These are phyloP conservation scores for Ophion slaviceki DNA, from an alignment of 2,888 invertebrate genomes.

Conservation along the genomic window DNA sequence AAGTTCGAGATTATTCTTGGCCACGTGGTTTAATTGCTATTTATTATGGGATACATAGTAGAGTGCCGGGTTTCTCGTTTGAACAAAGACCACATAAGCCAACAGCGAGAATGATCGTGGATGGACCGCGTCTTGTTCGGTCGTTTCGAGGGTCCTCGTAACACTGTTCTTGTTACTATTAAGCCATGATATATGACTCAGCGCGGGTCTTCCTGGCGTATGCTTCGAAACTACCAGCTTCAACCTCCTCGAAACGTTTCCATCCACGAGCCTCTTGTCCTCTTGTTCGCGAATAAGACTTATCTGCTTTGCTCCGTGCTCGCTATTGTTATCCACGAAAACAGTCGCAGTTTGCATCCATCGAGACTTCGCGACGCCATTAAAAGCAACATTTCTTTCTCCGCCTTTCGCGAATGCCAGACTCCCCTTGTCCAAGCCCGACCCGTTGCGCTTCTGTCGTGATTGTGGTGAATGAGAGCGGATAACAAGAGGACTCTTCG, in stretches of 20 bases:
- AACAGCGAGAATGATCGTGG: constrained; percentile 20
- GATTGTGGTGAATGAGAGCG: constrained; percentile 50
- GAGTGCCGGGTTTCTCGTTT: constrained; percentile 33
- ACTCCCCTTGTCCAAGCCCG: constrained; percentile 4
- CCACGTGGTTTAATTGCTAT: constrained; percentile 75
- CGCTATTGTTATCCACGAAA: constrained; percentile 48
- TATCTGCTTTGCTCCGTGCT: constrained; percentile 21
- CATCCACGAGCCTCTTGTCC: constrained; percentile 15
- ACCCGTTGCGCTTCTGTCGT: constrained; percentile 37
- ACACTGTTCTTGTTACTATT: constrained; percentile 40
- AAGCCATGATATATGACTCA: constrained; percentile 13
- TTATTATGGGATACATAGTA: constrained; percentile 71
- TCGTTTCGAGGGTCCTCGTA: constrained; percentile 17
- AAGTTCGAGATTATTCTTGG: constrained; percentile 62
- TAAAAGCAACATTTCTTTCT: constrained; percentile 45
- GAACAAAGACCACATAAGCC: constrained; percentile 23
- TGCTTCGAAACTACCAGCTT: constrained; percentile 1
- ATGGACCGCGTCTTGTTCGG: constrained; percentile 35
- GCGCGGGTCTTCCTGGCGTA: constrained; percentile 8
- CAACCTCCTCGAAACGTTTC: constrained; percentile 29
- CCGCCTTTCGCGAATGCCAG: constrained; percentile 45
- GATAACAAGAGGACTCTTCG: constrained; percentile 54
- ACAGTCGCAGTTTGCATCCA: constrained; percentile 39
- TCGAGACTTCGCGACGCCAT: constrained; percentile 58
- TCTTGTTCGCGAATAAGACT: constrained; percentile 51